Conservation (phyloP, 37 sponge, comb jelly and placozoan species). For the Amphimedon queenslandica region DNA sequence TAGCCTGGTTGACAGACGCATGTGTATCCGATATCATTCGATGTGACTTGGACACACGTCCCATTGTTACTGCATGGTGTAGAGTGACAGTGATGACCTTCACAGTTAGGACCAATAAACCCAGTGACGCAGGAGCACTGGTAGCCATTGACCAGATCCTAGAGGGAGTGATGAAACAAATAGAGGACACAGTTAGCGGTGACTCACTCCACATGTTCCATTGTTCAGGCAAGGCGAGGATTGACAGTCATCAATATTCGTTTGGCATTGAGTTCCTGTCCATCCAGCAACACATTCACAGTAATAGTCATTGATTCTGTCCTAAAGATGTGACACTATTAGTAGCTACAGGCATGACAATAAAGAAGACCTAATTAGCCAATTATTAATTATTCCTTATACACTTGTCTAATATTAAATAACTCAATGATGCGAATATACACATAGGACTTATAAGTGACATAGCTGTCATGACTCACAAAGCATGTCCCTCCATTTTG, state of each 20-base stretch:
- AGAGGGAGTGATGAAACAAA: background rate
- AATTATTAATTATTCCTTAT: no score
- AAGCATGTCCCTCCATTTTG: conserved; percentile 8
- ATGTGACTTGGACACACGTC: background rate
- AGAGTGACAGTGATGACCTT: conserved; percentile 6
- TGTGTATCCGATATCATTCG: background rate
- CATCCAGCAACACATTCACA: conserved; percentile 1
- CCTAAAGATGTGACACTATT: no score
- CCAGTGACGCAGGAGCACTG: conserved; percentile 6
- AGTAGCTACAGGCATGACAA: no score
- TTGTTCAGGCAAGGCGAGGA: background rate
- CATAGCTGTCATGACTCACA: no score
- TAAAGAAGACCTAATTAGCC: no score
- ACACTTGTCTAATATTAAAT: background rate
- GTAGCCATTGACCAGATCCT: conserved; percentile 15
- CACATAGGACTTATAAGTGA: no score
- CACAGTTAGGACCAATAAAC: background rate
- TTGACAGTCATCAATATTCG: conserved; percentile 5
- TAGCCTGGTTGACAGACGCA: background rate
- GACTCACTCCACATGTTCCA: conserved; percentile 6
- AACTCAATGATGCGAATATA: no score
- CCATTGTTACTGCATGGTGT: background rate
- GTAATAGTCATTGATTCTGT: background rate
- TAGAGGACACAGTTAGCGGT: background rate
- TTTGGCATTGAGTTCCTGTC: background rate